Evolutionary conservation across 2,888 invertebrate genomes (phyloP).

Genomic region (Helleia helle): DNA sequence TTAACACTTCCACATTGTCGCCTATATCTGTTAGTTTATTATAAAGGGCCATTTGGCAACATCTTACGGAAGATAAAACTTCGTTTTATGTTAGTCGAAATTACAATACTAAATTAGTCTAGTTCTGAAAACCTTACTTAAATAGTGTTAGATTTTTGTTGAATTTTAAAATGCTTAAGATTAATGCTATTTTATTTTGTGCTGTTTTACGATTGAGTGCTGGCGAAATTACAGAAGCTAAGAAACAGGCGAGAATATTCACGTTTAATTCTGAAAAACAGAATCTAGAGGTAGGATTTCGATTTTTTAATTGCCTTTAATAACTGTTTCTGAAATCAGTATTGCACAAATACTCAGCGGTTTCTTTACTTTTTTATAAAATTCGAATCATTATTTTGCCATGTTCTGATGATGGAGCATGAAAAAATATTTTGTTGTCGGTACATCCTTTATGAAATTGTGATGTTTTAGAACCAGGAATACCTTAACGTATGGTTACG

Average conservation of each 20-base stretch:
- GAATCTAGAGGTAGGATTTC: slow-evolving; percentile 70
- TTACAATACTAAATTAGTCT: neutral
- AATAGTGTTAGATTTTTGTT: no score
- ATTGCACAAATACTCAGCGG: no score
- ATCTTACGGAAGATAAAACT: neutral
- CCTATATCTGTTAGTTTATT: neutral
- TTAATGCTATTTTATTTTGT: slow-evolving; percentile 25
- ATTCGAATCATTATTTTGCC: slow-evolving; percentile 5
- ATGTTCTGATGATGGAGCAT: no score
- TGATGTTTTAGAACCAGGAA: no score
- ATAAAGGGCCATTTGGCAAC: neutral
- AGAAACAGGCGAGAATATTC: slow-evolving; percentile 55
- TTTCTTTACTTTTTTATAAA: no score
- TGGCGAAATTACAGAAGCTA: slow-evolving; percentile 21
- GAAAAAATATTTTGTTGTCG: no score
- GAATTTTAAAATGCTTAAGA: neutral
- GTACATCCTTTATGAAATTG: no score
- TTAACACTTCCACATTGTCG: neutral
- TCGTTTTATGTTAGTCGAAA: neutral
- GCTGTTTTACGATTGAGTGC: slow-evolving; percentile 28
- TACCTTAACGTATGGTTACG: no score
- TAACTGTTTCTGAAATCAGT: no score
- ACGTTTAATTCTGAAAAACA: slow-evolving; percentile 71
- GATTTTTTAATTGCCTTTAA: no score
- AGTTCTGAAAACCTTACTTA: neutral